Percentiles rank a stretch among this genome's conserved stretches.
These are phyloP conservation scores for Drosophila nebulosa DNA, from an alignment of 1,140 invertebrate genomes.

Conservation along the genomic window DNA sequence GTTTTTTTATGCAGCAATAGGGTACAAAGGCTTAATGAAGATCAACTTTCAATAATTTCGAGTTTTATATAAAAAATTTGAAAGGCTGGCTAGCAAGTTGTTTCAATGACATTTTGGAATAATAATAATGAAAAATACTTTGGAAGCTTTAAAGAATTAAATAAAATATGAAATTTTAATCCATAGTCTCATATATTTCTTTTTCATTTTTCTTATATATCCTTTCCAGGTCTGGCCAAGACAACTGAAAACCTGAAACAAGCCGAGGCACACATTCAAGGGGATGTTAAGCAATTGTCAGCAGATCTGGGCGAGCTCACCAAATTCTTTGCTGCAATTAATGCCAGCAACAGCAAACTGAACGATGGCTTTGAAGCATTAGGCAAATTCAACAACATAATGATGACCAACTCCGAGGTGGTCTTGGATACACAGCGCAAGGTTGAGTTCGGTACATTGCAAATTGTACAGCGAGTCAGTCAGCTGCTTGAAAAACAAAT, in stretches of 20 bases:
- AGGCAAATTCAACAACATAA: slow-evolving; percentile 89
- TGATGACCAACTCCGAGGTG: slow-evolving; percentile 91
- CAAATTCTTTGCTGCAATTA: slow-evolving; percentile 82
- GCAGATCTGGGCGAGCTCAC: slow-evolving; percentile 64
- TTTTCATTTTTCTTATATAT: background rate
- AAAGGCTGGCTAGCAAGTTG: too few relatives aligned
- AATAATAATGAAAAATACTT: too few relatives aligned
- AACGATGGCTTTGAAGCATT: slow-evolving; percentile 82
- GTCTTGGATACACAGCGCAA: slow-evolving; percentile 91
- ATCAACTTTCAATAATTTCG: too few relatives aligned
- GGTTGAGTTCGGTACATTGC: slow-evolving; percentile 91
- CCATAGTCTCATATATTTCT: background rate
- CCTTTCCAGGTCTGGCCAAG: slow-evolving; percentile 54
- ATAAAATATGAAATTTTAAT: too few relatives aligned
- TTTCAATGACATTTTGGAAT: too few relatives aligned
- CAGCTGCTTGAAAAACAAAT: slow-evolving; percentile 86
- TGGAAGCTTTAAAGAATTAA: too few relatives aligned
- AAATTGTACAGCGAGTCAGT: slow-evolving; percentile 90
- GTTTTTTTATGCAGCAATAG: too few relatives aligned
- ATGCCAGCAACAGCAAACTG: slow-evolving; percentile 83
- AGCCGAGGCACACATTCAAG: slow-evolving; percentile 53
- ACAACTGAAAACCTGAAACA: slow-evolving; percentile 81
- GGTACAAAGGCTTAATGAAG: too few relatives aligned
- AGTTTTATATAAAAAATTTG: too few relatives aligned
- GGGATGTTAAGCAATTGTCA: slow-evolving; percentile 80